Evolutionary conservation across 2,113 vertebrate species (phyloP).

Genomic region (Urocynchramus pylzowi): DNA sequence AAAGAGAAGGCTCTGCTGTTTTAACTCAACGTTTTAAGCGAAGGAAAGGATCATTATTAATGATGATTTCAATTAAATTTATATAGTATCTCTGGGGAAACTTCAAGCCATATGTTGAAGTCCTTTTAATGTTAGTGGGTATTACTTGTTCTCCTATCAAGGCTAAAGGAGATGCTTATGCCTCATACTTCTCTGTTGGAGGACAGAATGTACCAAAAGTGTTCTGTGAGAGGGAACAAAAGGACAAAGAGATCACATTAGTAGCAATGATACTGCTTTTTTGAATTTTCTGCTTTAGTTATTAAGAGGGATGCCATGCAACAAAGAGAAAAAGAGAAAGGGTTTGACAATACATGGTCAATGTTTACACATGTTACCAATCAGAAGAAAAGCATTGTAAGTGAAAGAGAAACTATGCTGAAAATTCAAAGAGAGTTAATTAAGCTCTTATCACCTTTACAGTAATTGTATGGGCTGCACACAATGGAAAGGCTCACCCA

Average conservation of each 20-base stretch:
- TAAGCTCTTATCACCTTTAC: background rate
- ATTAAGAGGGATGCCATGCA: background rate
- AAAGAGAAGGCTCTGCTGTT: background rate
- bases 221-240: background rate
- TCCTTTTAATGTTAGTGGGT: background rate
- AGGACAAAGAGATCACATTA: background rate
- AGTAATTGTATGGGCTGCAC: background rate
- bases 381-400: background rate
- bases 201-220: background rate
- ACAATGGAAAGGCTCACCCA: background rate
- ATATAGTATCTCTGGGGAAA: background rate
- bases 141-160: background rate
- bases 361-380: background rate
- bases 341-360: background rate
- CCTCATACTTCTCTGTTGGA: background rate
- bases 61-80: conserved; percentile 11
- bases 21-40: background rate
- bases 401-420: background rate
- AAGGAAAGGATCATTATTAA: conserved; percentile 13
- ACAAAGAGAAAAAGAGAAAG: background rate
- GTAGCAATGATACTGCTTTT: background rate
- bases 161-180: background rate
- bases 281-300: background rate
- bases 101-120: conserved; percentile 27
- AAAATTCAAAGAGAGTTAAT: conserved; percentile 21